A percentile compares a stretch with the other conserved stretches of the same genome.
phyloP scores from a whole-genome alignment of 92 coral and sea anemone genomes.

The Epizoanthus stellaris region DNA sequence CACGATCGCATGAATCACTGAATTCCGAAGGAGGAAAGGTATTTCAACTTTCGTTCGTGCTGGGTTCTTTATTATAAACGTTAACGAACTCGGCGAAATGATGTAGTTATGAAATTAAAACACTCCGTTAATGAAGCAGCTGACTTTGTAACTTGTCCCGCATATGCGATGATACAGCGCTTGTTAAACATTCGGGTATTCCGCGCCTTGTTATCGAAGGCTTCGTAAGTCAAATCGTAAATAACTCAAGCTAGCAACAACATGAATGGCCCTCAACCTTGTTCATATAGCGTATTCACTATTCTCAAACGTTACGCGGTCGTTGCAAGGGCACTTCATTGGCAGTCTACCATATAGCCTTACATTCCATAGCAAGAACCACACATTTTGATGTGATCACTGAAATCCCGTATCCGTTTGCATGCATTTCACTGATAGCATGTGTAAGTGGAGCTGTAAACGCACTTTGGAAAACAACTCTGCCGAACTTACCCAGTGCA shows the following conservation, averaged over 20 bases:
- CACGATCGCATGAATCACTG: conserved; percentile 1
- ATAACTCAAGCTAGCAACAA: conserved; percentile 13
- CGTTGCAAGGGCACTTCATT: no score
- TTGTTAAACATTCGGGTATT: conserved; percentile 1
- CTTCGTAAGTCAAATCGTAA: conserved; percentile 18
- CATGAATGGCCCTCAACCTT: conserved; percentile 21
- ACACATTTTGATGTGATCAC: neutral
- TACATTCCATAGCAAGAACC: conserved; percentile 12
- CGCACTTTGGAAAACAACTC: conserved; percentile 13
- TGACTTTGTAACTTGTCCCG: conserved; percentile 26
- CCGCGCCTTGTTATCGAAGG: neutral
- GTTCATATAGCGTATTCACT: neutral
- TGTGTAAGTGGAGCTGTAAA: conserved; percentile 22
- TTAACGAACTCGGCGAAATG: conserved; percentile 20
- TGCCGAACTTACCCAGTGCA: conserved; percentile 33
- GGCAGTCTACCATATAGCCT: neutral
- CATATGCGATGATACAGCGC: neutral
- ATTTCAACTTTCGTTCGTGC: neutral
- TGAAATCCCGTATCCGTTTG: conserved; percentile 3
- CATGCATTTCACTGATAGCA: conserved; percentile 24
- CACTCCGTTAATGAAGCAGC: conserved; percentile 24
- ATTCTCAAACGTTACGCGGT: conserved; percentile 1
- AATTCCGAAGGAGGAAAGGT: conserved; percentile 36
- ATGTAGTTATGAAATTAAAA: conserved; percentile 13
- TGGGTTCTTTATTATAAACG: conserved; percentile 14